These are phyloP conservation scores for Leptinotarsa defecta DNA, from an alignment of 1,140 invertebrate genomes.

Conservation along the genomic window DNA sequence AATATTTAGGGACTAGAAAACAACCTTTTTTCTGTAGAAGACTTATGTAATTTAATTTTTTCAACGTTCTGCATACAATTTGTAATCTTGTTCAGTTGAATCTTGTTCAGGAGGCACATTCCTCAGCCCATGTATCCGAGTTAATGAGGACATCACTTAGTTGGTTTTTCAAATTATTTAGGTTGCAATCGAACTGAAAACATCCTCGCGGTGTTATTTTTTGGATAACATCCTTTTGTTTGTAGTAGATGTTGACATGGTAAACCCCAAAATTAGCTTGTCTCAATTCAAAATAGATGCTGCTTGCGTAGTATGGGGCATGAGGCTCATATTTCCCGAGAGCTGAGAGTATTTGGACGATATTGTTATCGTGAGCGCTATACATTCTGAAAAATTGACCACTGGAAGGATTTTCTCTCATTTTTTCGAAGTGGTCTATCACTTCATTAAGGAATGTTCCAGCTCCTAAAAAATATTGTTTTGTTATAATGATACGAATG, in stretches of 20 bases:
- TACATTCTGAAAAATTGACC: not conserved
- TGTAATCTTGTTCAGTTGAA: too few relatives aligned
- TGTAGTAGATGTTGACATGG: conserved; percentile 6
- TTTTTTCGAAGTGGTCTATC: conserved; percentile 1
- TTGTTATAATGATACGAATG: too few relatives aligned
- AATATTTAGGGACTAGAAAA: too few relatives aligned
- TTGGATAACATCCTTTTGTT: not conserved
- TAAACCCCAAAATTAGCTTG: not conserved
- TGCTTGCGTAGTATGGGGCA: conserved; percentile 6
- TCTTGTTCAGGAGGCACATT: not conserved
- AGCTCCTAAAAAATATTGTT: not conserved
- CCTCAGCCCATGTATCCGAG: not conserved
- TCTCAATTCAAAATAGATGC: conserved; percentile 9
- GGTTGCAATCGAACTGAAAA: conserved; percentile 7
- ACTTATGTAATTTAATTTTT: too few relatives aligned
- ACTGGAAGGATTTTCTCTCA: not conserved
- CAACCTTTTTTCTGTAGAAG: too few relatives aligned
- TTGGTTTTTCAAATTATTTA: not conserved
- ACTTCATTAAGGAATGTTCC: conserved; percentile 14
- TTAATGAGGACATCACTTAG: not conserved
- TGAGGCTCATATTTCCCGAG: not conserved
- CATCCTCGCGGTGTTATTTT: conserved; percentile 11
- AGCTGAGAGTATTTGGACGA: not conserved
- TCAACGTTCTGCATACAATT: too few relatives aligned
- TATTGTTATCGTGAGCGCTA: conserved; percentile 24